Conservation (phyloP, 2,888 invertebrate species). For the Acleris laterana region DNA sequence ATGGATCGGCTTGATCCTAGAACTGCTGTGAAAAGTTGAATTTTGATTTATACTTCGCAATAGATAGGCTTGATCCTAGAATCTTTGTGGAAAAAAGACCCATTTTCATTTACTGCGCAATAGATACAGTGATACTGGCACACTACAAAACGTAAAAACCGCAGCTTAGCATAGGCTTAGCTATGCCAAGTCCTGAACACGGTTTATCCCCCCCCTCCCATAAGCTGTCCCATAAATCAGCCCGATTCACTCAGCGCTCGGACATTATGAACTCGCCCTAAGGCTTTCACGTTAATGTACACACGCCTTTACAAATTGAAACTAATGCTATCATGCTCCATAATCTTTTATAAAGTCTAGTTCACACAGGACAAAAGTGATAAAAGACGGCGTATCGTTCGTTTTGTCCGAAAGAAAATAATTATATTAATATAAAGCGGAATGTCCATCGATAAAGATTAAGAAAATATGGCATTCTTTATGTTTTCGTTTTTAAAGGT, state of each 20-base stretch:
- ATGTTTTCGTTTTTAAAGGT: slow-evolving; percentile 20
- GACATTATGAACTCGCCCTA: slow-evolving; percentile 33
- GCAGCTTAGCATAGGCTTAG: slow-evolving; percentile 1
- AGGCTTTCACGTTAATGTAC: slow-evolving; percentile 36
- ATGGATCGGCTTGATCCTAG: no score
- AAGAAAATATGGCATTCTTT: slow-evolving; percentile 12
- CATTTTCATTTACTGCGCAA: no score
- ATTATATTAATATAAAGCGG: slow-evolving; percentile 25
- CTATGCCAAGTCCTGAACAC: slow-evolving; percentile 12
- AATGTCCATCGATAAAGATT: slow-evolving; percentile 36
- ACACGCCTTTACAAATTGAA: slow-evolving; percentile 35
- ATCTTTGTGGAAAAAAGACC: no score
- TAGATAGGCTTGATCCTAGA: no score
- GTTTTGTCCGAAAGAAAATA: slow-evolving; percentile 14
- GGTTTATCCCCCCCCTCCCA: neutral
- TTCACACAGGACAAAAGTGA: neutral
- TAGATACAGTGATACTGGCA: no score
- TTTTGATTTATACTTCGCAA: no score
- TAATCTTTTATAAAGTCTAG: slow-evolving; percentile 31
- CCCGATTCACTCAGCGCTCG: slow-evolving; percentile 30
- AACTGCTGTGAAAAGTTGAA: no score
- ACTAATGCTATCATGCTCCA: slow-evolving; percentile 21
- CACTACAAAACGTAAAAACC: slow-evolving; percentile 1
- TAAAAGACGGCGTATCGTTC: neutral
- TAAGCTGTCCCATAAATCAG: slow-evolving; percentile 30